A percentile compares a stretch with the other conserved stretches of the same genome.
Evolutionary conservation across 2,888 invertebrate species (phyloP).

Genomic region (Mechanitis mazaeus): DNA sequence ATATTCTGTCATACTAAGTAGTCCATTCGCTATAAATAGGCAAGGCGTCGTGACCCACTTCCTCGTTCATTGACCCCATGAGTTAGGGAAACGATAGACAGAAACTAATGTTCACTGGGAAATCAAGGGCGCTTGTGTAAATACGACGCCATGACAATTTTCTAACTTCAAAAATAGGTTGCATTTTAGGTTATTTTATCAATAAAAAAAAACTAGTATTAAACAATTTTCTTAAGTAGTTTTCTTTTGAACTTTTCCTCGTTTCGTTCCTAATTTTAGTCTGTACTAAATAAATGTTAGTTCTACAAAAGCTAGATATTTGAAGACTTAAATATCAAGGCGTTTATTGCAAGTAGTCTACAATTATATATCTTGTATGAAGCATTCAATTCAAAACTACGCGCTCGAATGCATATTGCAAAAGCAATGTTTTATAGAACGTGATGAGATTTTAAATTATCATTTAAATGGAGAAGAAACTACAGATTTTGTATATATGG

Average conservation of each 20-base stretch:
- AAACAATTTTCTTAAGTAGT: too few relatives aligned
- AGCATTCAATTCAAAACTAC: background rate
- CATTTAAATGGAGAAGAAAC: conserved; percentile 16
- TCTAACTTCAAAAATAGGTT: too few relatives aligned
- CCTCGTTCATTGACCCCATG: conserved; percentile 42
- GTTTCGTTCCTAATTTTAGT: too few relatives aligned
- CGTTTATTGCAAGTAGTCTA: too few relatives aligned
- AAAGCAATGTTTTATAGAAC: conserved; percentile 13
- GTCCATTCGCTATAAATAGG: conserved; percentile 48
- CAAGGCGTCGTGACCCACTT: conserved; percentile 50
- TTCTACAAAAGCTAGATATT: too few relatives aligned
- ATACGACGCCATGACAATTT: too few relatives aligned
- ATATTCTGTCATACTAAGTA: conserved; percentile 41
- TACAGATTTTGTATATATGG: conserved; percentile 16
- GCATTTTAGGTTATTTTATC: too few relatives aligned
- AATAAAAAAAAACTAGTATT: too few relatives aligned
- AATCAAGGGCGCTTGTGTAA: conserved; percentile 22
- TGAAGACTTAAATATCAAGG: too few relatives aligned
- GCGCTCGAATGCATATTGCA: background rate
- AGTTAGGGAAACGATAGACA: conserved; percentile 20
- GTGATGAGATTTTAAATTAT: conserved; percentile 21
- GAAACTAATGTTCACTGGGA: conserved; percentile 6
- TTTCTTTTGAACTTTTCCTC: too few relatives aligned
- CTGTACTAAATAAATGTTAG: too few relatives aligned
- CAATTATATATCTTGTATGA: background rate